These are phyloP conservation scores for Chloroceryle amazona DNA, from an alignment of 2,797 vertebrate genomes.

Conservation along the genomic window DNA sequence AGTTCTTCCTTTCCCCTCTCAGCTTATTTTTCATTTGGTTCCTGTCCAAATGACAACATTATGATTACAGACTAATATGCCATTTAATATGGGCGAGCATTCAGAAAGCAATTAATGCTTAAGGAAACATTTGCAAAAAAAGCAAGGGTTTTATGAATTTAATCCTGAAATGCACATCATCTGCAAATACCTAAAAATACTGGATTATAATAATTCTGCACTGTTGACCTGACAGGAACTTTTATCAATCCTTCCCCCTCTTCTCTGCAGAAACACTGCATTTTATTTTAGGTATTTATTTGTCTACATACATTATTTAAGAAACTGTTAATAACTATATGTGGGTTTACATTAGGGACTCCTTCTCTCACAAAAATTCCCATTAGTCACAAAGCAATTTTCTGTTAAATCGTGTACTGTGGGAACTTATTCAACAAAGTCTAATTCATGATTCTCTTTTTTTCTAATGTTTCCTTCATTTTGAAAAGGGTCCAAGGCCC, in stretches of 20 bases:
- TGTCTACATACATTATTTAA: background rate
- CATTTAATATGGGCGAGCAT: background rate
- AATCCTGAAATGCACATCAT: background rate
- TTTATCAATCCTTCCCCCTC: background rate
- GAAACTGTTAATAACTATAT: background rate
- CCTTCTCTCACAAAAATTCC: background rate
- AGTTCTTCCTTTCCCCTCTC: background rate
- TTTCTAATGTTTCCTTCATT: background rate
- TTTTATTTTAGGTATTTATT: background rate
- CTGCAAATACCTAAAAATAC: background rate
- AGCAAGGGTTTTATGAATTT: background rate
- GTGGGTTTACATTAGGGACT: background rate
- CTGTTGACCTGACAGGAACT: background rate
- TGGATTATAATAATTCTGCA: background rate
- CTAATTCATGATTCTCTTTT: background rate
- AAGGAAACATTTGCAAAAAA: slow-evolving; percentile 1
- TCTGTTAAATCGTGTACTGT: background rate
- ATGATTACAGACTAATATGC: background rate
- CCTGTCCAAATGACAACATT: background rate
- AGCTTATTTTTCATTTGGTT: background rate
- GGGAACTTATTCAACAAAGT: background rate
- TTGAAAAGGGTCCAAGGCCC: background rate
- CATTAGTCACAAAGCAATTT: background rate
- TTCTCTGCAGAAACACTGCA: background rate
- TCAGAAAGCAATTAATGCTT: slow-evolving; percentile 4